These are phyloP conservation scores for Frankliniella intonsa DNA, from an alignment of 2,888 invertebrate species.

Conservation along the genomic window DNA sequence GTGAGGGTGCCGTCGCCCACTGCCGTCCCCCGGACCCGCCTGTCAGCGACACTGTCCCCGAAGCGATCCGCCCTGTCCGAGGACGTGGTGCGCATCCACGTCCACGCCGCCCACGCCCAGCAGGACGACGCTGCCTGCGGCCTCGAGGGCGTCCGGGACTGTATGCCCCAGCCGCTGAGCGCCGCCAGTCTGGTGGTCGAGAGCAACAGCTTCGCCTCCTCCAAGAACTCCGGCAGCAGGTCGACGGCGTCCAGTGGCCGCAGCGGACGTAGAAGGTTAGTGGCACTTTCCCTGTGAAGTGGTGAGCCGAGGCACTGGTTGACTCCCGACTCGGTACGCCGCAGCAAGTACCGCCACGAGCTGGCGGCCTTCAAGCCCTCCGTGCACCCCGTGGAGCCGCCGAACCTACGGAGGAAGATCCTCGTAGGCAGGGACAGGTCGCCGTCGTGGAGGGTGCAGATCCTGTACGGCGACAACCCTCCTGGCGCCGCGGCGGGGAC, in stretches of 20 bases:
- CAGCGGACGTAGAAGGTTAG: neutral
- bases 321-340: too few relatives aligned
- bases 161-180: neutral
- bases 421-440: neutral
- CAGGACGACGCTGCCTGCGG: neutral
- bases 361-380: neutral
- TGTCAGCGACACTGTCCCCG: neutral
- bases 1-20: neutral
- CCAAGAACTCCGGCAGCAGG: neutral
- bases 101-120: neutral
- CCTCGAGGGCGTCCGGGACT: neutral
- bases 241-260: neutral
- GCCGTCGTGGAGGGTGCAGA: constrained; percentile 9
- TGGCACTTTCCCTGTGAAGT: neutral
- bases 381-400: constrained; percentile 7
- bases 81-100: neutral
- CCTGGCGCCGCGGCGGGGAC: neutral
- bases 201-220: constrained; percentile 6
- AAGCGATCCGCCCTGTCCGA: neutral
- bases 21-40: neutral
- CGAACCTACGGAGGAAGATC: constrained; percentile 12
- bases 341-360: neutral
- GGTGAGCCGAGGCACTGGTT: neutral
- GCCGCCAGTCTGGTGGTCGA: neutral
- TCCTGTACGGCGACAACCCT: neutral